Base-by-base conservation (phyloP, 37 sponge, comb jelly and placozoan species). In the Beroe ovata region DNA sequence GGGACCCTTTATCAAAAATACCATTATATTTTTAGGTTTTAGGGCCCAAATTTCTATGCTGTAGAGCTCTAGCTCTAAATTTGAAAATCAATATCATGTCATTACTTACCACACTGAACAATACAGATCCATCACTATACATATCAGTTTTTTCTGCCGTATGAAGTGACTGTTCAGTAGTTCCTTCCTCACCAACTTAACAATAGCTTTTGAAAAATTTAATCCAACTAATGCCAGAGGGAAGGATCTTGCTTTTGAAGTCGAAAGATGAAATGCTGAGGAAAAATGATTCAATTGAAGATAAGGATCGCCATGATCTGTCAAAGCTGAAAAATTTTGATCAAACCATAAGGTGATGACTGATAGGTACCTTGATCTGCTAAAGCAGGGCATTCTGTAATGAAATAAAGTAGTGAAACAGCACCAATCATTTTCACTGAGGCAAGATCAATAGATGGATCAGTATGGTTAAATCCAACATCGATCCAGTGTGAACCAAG, bases 311-410 rank as follows among this genome's bases (percentile, higher is more conserved):
- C n/a, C n/a, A n/a, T n/a, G n/a, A n/a, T n/a, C n/a, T n/a, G n/a
- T n/a, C n/a, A n/a, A n/a, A n/a, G n/a, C n/a, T n/a, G n/a, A n/a
- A n/a, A n/a, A n/a, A n/a, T n/a, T n/a, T n/a, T n/a, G n/a, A n/a
- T n/a, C n/a, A n/a, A n/a, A n/a, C n/a, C n/a, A n/a, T n/a, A n/a
- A n/a, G n/a, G n/a, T n/a, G n/a, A n/a, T n/a, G n/a, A n/a, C n/a
- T n/a, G n/a, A n/a, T n/a, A n/a, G n/a, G n/a, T n/a, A n/a, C 84
- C 84, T n/a, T 77, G 54, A 42, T 77, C 84, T 42, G 84, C 84
- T 18, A 77, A 35, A 6, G 54, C 41, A 40, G 54, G 84, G 28
- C 41, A 77, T 35, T 77, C 36, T 21, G 84, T 77, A 20, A 77
- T 77, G 54, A 77, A 77, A 23, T 36, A 77, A 1, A 77, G 47